phyloP scores from a whole-genome alignment of 2,113 vertebrate genomes.

The Phoxinus phoxinus region DNA sequence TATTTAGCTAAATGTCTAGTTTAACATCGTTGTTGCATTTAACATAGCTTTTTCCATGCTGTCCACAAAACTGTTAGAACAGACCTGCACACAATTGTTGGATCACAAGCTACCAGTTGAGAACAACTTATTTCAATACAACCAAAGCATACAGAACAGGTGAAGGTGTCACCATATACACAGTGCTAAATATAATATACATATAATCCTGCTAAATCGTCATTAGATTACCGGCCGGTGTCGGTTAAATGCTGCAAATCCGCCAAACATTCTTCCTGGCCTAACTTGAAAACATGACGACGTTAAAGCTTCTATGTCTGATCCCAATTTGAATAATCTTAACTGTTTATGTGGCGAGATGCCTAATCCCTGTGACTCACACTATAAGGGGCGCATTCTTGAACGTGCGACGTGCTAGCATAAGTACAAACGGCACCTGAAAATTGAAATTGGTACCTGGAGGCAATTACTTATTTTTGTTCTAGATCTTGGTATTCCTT shows the following conservation, averaged over 20 bases:
- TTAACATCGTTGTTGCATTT: not conserved
- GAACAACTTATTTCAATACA: constrained; percentile 60
- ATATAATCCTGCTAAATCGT: constrained; percentile 53
- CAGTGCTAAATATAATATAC: too few relatives aligned
- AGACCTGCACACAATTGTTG: not conserved
- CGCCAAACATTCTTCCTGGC: constrained; percentile 42
- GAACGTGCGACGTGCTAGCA: constrained; percentile 69
- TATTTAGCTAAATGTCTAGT: not conserved
- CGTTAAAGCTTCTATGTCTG: constrained; percentile 32
- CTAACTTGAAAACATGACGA: constrained; percentile 27
- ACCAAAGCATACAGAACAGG: constrained; percentile 55
- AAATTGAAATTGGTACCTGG: constrained; percentile 69
- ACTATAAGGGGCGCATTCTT: constrained; percentile 51
- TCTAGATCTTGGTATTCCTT: not conserved
- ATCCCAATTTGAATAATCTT: constrained; percentile 70
- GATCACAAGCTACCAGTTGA: not conserved
- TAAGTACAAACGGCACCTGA: constrained; percentile 72
- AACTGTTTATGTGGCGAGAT: constrained; percentile 70
- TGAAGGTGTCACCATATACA: constrained; percentile 45
- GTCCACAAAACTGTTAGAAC: not conserved
- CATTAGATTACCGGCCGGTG: constrained; percentile 56
- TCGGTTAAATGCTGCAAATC: constrained; percentile 44
- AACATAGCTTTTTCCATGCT: not conserved
- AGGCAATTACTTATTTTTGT: constrained; percentile 41
- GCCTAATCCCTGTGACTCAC: constrained; percentile 70